Base-by-base conservation (phyloP, 2,797 vertebrate genomes). In the Phrynocephalus guinanensis region DNA sequence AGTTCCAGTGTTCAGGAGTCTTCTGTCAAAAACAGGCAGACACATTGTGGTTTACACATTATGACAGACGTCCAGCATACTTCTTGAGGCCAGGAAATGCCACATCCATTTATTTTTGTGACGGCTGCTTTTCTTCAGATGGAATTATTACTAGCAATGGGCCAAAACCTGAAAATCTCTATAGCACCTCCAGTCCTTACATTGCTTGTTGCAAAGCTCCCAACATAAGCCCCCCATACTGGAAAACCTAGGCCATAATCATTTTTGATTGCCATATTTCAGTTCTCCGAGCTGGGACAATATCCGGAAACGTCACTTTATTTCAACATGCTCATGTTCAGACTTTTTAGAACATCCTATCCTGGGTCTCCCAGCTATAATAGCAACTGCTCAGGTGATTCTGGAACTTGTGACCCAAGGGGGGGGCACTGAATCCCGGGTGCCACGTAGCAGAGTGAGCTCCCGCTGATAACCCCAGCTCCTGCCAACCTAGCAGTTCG, bases 111-210 rank as follows among this genome's bases (percentile, higher is more conserved):
- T 56, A 33, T 56, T 67, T 38, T 68, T 56, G 78, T 28, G 71
- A 71, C 71, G 60, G 44, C 72, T 86, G 70, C 52, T 60, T n/a
- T 71, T 72, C 24, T 60, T 44, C 20, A 38, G 15, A 60, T 60
- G 56, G 33, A 83, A 63, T 79, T 85, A 52, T 72, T 79, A 79
- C 48, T 24, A 86, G 50, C 66, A 24, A 26, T 79, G 38, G 66
- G 30, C 50, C 15, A 71, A 24, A 24, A 56, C 38, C 67, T 77
- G 44, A 72, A 71, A 6, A 33, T 72, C 78, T 81, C 52, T 60
- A 56, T 52, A 30, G 16, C 50, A 66, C 44, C 52, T 44, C 63
- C 9, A 26, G 7, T 52, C 24, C 33, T 30, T 8, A 82, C 7
- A 33, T 30, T n/a, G 22, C 28, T 22, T 20, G 30, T 79, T 80